These are phyloP conservation scores for Eupithecia abbreviata DNA, from an alignment of 2,888 invertebrate genomes.

Conservation along the genomic window DNA sequence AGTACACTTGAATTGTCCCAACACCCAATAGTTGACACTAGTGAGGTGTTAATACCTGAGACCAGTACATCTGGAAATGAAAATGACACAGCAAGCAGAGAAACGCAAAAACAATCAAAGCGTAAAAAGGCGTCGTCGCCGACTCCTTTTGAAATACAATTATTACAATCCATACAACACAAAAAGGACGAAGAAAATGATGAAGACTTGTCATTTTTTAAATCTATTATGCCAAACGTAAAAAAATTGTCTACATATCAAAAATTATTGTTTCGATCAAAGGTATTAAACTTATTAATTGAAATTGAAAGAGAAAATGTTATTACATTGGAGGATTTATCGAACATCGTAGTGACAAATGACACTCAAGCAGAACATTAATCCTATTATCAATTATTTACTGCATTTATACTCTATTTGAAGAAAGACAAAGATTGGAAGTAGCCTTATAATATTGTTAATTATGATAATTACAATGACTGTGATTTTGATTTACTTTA, in stretches of 20 bases:
- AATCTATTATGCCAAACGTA: conserved; percentile 17
- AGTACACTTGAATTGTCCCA: conserved; percentile 6
- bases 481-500: conserved; percentile 6
- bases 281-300: conserved; percentile 18
- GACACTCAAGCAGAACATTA: conserved; percentile 7
- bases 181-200: conserved; percentile 23
- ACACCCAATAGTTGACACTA: conserved; percentile 5
- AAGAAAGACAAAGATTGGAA: conserved; percentile 7
- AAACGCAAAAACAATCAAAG: conserved; percentile 15
- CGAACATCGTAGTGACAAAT: conserved; percentile 15
- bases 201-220: conserved; percentile 15
- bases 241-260: conserved; percentile 21
- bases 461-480: conserved; percentile 12
- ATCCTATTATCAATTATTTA: conserved; percentile 10
- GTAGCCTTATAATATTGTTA: conserved; percentile 16
- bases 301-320: conserved; percentile 19
- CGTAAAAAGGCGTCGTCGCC: conserved; percentile 21
- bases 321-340: conserved; percentile 22
- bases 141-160: conserved; percentile 22
- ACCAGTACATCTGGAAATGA: conserved; percentile 12
- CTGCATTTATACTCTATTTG: conserved; percentile 10
- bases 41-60: conserved; percentile 11
- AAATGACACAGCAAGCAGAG: conserved; percentile 20
- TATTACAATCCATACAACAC: conserved; percentile 16
- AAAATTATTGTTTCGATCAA: conserved; percentile 19